These are phyloP conservation scores for Hozukius guyotensis DNA, from an alignment of 2,797 vertebrate genomes.

Conservation along the genomic window DNA sequence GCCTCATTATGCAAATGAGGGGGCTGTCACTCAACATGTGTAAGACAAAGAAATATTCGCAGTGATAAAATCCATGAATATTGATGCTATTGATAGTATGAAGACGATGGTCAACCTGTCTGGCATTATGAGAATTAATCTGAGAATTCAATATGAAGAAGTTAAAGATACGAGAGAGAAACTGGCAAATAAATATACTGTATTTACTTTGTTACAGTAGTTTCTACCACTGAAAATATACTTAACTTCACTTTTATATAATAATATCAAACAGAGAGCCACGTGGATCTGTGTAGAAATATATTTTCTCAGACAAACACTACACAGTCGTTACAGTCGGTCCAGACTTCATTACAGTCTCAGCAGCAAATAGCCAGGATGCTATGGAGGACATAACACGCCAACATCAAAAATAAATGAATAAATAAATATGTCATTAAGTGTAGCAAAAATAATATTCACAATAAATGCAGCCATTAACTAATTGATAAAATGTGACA, in stretches of 20 bases:
- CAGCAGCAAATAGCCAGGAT: background rate
- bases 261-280: background rate
- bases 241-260: background rate
- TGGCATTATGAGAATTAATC: background rate
- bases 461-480: no score
- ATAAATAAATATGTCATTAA: no score
- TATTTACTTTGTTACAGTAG: background rate
- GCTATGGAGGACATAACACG: no score
- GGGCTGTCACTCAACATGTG: no score
- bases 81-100: no score
- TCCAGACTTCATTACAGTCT: background rate
- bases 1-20: no score
- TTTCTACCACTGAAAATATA: background rate
- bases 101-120: background rate
- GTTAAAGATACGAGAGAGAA: background rate
- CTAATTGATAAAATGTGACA: no score
- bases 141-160: background rate
- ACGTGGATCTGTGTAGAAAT: conserved; percentile 43
- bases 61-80: no score
- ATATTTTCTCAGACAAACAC: conserved; percentile 49
- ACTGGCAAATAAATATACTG: background rate
- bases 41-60: no score
- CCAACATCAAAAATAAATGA: no score
- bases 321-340: conserved; percentile 12
- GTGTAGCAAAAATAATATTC: no score